Base-by-base conservation (phyloP, 2,888 invertebrate genomes). In the Folsomia candida region DNA sequence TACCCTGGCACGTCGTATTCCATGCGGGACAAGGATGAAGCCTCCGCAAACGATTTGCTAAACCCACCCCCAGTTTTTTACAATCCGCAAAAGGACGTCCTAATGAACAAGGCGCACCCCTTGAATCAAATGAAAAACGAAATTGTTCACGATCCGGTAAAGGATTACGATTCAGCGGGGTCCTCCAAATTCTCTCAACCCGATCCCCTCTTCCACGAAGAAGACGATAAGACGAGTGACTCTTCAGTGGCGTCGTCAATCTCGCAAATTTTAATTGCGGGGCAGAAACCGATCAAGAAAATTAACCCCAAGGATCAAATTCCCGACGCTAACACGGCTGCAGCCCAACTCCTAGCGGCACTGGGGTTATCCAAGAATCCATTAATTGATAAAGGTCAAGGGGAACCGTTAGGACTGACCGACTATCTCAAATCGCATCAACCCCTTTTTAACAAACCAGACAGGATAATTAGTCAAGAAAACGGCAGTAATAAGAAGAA, bases 111-210 rank as follows among this genome's bases (percentile, higher is more conserved):
- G 22, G 62, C 66, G 1, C 73, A 73, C 51, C 25, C 67, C 11
- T 22, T 66, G 29, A 73, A 73, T 26, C 27, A 60, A 1, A 57
- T 59, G 66, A 68, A 1, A 68, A 71, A 22, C 66, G 68, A 26
- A 57, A 65, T 37, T 47, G 60, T 20, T 3, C 47, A 3, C 57
- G 65, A 29, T 72, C 72, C 29, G 61, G 51, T 27, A 65, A 72
- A 67, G 27, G 47, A 24, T 67, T 67, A 27, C 59, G n/a, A n/a
- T n/a, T n/a, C n/a, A n/a, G 60, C 27, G 63, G 61, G 11, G 59
- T 29, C 14, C 18, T 20, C 90, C 24, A 91, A 91, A 80, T 91
- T 91, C 81, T 91, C 91, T 0, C 91, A 91, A 82, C 87, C 90
- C 80, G 91, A 91, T 83, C 91, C 91, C 4, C 84, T 91, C 0